Conservation (phyloP, 2,797 vertebrate species). For the Acridotheres tristis region DNA sequence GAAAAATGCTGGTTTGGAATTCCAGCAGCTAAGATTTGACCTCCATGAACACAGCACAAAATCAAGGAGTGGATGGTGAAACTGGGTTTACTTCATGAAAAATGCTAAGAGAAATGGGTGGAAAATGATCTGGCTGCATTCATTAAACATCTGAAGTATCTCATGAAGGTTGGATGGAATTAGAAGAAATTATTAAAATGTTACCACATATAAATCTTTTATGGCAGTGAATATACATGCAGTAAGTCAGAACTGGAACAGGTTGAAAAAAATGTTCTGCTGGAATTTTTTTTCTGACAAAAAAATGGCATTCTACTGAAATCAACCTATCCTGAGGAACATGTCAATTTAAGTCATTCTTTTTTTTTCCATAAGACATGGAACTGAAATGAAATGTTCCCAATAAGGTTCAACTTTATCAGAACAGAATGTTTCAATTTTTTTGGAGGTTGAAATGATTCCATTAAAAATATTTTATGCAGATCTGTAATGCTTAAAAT, state of each 20-base stretch:
- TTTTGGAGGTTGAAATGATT: conserved; percentile 34
- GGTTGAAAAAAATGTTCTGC: conserved; percentile 21
- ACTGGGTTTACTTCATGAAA: not conserved
- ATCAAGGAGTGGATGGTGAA: not conserved
- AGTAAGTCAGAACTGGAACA: conserved; percentile 8
- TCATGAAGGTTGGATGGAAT: conserved; percentile 10
- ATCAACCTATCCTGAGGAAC: conserved; percentile 19
- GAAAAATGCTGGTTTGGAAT: not conserved
- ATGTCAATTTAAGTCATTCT: not conserved
- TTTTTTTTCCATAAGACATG: not conserved
- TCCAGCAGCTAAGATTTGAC: not conserved
- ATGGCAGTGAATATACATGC: not conserved
- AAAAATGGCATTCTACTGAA: conserved; percentile 43
- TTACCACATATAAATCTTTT: conserved; percentile 5
- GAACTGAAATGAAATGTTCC: conserved; percentile 14
- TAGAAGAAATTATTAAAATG: conserved; percentile 34
- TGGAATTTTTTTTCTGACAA: conserved; percentile 20
- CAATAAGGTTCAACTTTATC: conserved; percentile 26
- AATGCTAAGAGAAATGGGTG: not conserved
- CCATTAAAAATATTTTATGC: conserved; percentile 56
- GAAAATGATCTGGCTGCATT: not conserved
- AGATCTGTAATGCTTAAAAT: conserved; percentile 51
- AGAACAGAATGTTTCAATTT: conserved; percentile 55
- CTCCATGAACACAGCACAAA: not conserved
- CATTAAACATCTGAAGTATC: conserved; percentile 15